Evolutionary conservation across 2,113 vertebrate genomes (phyloP), one percentile per base, ranked within the genome.

Genomic region (Sisor rabdophorus): DNA sequence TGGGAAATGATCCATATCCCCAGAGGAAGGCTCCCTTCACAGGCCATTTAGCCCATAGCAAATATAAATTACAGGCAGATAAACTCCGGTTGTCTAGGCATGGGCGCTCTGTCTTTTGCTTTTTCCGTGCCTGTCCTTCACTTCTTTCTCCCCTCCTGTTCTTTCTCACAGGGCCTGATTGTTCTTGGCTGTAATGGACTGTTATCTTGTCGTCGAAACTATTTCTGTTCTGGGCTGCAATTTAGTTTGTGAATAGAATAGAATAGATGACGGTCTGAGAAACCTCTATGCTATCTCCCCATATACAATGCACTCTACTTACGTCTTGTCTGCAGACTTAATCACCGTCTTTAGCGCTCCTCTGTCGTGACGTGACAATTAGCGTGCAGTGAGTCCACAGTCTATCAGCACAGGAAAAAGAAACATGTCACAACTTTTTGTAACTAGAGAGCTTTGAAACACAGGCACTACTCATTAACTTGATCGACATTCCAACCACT

Each of bases 31-130:
- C 81, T 85, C 71, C 56, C 80, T 86, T 88, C 87, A 88, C 87
- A 87, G 79, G 73, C 82, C 87, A 89, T 91, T 90, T 87, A 88
- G 81, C 77, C 56, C 79, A 75, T 75, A 79, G 83, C 85, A 82
- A 86, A 84, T 88, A 89, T 90, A 82, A 89, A 88, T 90, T 86
- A 84, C 78, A 74, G 75, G n/a, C 70, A 82, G 70, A 87, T 83
- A 82, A 85, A 89, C 71, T 60, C 73, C 59, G 76, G 75, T 68
- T 72, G 80, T 53, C n/a, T 26, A 53, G 53, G 15, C 69, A 61
- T 64, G 22, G 24, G 58, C 48, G 52, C 56, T 52, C 16, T 32
- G 28, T 70, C 44, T 50, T 40, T 44, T 24, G 17, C 7, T 32
- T 72, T 54, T 30, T 71, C 63, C 30, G 47, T 82, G 53, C 70